These are phyloP conservation scores for Notolabrus celidotus DNA, from an alignment of 2,797 vertebrate genomes.

Conservation along the genomic window DNA sequence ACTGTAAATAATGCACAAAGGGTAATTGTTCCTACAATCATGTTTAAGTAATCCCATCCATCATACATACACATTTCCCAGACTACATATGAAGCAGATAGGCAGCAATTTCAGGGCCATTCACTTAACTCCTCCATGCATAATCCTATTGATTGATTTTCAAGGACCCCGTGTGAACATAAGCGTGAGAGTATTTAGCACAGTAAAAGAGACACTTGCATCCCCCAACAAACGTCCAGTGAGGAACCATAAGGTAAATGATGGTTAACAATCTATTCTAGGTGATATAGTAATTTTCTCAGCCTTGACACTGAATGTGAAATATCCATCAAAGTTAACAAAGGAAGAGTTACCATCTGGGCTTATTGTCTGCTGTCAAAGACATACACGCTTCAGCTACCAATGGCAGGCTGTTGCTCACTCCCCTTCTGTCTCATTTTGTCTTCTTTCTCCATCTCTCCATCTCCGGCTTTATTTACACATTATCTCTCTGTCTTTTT, in stretches of 20 bases:
- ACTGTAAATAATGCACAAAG: conserved; percentile 15
- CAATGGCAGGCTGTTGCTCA: conserved; percentile 63
- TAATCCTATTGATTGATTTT: conserved; percentile 42
- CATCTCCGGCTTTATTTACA: conserved; percentile 45
- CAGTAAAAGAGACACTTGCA: conserved; percentile 31
- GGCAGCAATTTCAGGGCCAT: conserved; percentile 27
- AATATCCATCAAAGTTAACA: conserved; percentile 83
- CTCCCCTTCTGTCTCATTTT: conserved; percentile 57
- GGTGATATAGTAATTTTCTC: conserved; percentile 60
- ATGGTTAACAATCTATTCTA: conserved; percentile 51
- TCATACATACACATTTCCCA: conserved; percentile 19
- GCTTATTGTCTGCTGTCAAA: conserved; percentile 80
- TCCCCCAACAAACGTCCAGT: conserved; percentile 18
- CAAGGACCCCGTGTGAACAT: conserved; percentile 15
- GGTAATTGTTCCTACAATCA: conserved; percentile 13
- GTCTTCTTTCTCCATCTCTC: conserved; percentile 27
- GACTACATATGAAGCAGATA: conserved; percentile 7
- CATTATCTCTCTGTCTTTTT: conserved; percentile 14
- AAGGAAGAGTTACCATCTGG: conserved; percentile 81
- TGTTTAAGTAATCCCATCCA: conserved; percentile 24
- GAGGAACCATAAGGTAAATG: conserved; percentile 46
- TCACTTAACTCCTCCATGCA: conserved; percentile 29
- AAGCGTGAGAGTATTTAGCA: conserved; percentile 30
- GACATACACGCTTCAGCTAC: conserved; percentile 69
- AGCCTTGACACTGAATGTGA: conserved; percentile 61